Base-by-base conservation (phyloP, 2,888 invertebrate genomes). In the Silvanus unidentatus region DNA sequence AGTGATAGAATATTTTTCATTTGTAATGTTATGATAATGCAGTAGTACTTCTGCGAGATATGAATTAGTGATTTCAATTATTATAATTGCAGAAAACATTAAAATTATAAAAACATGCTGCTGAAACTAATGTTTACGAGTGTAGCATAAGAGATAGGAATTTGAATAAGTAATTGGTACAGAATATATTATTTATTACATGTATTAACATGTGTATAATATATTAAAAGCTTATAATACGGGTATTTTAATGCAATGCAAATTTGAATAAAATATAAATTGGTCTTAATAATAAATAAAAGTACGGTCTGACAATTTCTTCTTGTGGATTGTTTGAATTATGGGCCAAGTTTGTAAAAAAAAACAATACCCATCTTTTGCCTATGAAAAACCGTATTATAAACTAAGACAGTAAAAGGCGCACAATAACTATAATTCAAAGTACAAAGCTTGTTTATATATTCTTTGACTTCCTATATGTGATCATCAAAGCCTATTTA, bases 401-500 rank as follows among this genome's bases (percentile, higher is more conserved):
- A n/a, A n/a, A n/a, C n/a, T 5, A 22, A 22, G 22, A 22, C 22
- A 22, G 22, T 22, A 22, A 22, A 22, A 22, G 22, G 22, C 22
- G 22, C 22, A 5, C 22, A 22, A 22, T 22, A 44, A 53, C 57
- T 58, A 63, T 65, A 64, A 65, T 60, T 64, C 63, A 64, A 57
- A 56, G 54, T 51, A 59, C 55, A 58, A 57, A 55, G 50, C 58
- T 50, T 54, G 53, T 62, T 62, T 63, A 65, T 65, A 62, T 64
- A 65, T 65, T 63, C 62, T 62, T 65, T 59, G 59, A 60, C 60
- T 65, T 66, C 65, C 65, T 65, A 63, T 65, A 59, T 60, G 55
- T 54, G 59, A 59, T 62, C 62, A 67, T 68, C 68, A 68, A 66
- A 65, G 67, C 64, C 65, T 66, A 68, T 68, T 69, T 68, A 66